Evolutionary conservation across 92 coral and sea anemone species (phyloP).

Genomic region (Parazoanthus atlanticus): DNA sequence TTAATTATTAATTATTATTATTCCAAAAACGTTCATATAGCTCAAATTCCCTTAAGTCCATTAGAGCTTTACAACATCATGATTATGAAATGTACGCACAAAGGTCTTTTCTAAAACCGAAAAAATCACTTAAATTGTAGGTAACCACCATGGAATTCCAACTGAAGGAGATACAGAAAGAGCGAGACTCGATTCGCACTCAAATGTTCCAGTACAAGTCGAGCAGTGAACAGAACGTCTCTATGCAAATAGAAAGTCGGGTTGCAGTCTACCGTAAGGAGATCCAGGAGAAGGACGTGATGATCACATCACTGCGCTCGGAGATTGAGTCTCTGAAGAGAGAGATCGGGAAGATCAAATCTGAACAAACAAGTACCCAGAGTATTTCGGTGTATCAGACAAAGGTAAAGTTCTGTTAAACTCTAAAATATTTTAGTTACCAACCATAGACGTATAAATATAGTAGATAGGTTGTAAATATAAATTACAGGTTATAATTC

Average conservation of each 20-base stretch:
- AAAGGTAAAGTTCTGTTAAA: neutral
- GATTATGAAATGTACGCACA: neutral
- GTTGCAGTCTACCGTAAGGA: slow-evolving; percentile 55
- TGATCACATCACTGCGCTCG: slow-evolving; percentile 43
- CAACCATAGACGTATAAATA: no score
- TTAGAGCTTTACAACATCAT: neutral
- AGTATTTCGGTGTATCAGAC: slow-evolving; percentile 6
- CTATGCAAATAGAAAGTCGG: slow-evolving; percentile 53
- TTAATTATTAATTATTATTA: no score
- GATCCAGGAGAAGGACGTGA: slow-evolving; percentile 40
- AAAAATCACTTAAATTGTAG: neutral
- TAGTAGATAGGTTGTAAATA: no score
- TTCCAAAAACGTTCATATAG: no score
- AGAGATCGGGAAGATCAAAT: slow-evolving; percentile 25
- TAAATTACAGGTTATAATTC: no score
- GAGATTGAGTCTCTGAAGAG: slow-evolving; percentile 44
- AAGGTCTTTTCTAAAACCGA: neutral
- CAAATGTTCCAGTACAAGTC: slow-evolving; percentile 49
- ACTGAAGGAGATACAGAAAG: slow-evolving; percentile 37
- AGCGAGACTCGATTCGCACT: slow-evolving; percentile 46
- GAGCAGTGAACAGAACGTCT: slow-evolving; percentile 45
- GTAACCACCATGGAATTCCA: slow-evolving; percentile 26
- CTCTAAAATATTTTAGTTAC: no score
- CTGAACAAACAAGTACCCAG: slow-evolving; percentile 23
- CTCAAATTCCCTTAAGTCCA: no score